phyloP scores from a whole-genome alignment of 2,113 vertebrate species.

The Dissostichus mawsoni region DNA sequence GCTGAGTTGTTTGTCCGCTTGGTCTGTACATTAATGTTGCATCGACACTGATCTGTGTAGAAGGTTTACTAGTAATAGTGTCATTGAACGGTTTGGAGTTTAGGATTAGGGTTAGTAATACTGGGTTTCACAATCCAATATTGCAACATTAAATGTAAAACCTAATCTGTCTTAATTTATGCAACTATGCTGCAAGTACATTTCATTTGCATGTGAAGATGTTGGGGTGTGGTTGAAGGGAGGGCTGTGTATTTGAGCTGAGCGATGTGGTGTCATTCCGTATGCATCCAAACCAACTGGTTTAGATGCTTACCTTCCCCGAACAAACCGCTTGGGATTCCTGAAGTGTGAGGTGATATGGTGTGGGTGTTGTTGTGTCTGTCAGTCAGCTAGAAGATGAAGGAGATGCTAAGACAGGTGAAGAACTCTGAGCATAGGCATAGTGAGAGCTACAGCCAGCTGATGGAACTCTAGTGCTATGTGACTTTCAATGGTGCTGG shows the following conservation, averaged over 20 bases:
- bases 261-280: conserved; percentile 27
- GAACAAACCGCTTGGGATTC: conserved; percentile 69
- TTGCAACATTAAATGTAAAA: background rate
- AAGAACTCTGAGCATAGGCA: background rate
- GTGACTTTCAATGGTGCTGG: background rate
- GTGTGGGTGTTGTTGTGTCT: conserved; percentile 29
- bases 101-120: too few relatives aligned
- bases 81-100: background rate
- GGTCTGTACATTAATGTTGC: too few relatives aligned
- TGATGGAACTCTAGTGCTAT: background rate
- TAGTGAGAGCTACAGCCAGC: background rate
- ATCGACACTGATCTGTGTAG: too few relatives aligned
- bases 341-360: conserved; percentile 49
- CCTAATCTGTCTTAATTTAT: background rate
- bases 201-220: background rate
- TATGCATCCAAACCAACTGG: conserved; percentile 75
- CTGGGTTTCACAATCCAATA: too few relatives aligned
- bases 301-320: conserved; percentile 64
- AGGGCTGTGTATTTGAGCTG: conserved; percentile 16
- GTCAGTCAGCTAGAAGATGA: conserved; percentile 23
- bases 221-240: conserved; percentile 59
- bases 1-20: too few relatives aligned
- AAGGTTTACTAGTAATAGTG: too few relatives aligned
- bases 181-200: background rate
- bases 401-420: conserved; percentile 1